Percentiles rank a stretch among this genome's conserved stretches.
These are phyloP conservation scores for Sinocyclocheilus rhinocerous DNA, from an alignment of 2,113 vertebrate species.

Conservation along the genomic window DNA sequence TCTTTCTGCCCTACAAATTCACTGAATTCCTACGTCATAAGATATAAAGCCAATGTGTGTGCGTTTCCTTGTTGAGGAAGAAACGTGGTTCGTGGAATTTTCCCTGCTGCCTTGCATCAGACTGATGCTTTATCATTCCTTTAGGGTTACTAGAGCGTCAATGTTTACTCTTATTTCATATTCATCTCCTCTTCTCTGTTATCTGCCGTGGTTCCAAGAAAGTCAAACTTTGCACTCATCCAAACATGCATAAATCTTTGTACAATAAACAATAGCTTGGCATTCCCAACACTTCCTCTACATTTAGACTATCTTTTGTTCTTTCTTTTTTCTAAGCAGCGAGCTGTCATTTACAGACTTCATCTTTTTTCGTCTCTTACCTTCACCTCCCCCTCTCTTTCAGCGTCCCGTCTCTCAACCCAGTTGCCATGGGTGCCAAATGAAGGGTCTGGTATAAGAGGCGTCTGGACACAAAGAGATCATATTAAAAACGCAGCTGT, in stretches of 20 bases:
- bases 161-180: background rate
- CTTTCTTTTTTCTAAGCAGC: background rate
- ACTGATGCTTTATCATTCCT: background rate
- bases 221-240: background rate
- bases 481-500: slow-evolving; percentile 62
- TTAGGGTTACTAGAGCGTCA: background rate
- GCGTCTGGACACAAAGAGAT: slow-evolving; percentile 64
- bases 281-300: background rate
- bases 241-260: background rate
- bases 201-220: background rate
- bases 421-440: slow-evolving; percentile 68
- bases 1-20: background rate
- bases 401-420: slow-evolving; percentile 51
- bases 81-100: background rate
- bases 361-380: background rate
- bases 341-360: slow-evolving; percentile 50
- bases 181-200: background rate
- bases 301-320: background rate
- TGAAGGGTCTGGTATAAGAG: slow-evolving; percentile 77
- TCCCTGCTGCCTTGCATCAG: background rate
- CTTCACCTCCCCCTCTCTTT: slow-evolving; percentile 36
- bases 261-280: slow-evolving; percentile 9
- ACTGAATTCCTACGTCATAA: background rate
- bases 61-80: background rate
- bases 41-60: background rate